Base-by-base conservation (phyloP, 2,113 vertebrate species). In the Megaleporinus macrocephalus region DNA sequence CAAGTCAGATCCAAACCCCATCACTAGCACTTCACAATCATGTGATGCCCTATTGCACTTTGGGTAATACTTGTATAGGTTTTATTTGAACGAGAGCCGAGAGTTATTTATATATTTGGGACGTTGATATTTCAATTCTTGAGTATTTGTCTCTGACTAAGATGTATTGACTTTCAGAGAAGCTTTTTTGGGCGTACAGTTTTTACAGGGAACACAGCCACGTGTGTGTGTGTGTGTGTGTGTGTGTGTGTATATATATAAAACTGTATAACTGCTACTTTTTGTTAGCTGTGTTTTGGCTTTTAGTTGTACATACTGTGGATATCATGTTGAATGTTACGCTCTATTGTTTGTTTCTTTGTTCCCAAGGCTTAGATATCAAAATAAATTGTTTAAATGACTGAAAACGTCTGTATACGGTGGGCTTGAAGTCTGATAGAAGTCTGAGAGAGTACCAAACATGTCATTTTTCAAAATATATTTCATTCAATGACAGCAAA, bases 361-460 rank as follows among this genome's bases (percentile, higher is more conserved):
- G 68, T 86, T 88, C 79, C 75, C 73, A 74, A 89, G 76, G 75
- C 61, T 87, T 88, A 87, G 85, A 86, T 26, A 71, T 81, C 83
- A 81, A 86, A 92, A 92, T 90, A 91, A 92, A 93, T 66, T 73
- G 85, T 86, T 87, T 53, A 73, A 73, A 73, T 20, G 49, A 73
- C 24, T 1, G 47, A n/a, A 4, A 65, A 16, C 14, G 10, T 27
- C n/a, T 26, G 6, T 47, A 47, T 7, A n/a, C 29, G 62, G 4
- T 12, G 33, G 62, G 29, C 30, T 33, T 2, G 3, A 65, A 65
- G 27, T 15, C 33, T 69, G 30, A 22, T 33, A 11, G 33, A 5
- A n/a, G 57, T 13, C n/a, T 11, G 5, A 4, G 10, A 26, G 22
- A 55, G 24, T 44, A 13, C 41, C 29, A 33, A 41, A 41, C 33